Base-by-base conservation (phyloP, 64 coral and sea anemone genomes). In the Montipora cactus region DNA sequence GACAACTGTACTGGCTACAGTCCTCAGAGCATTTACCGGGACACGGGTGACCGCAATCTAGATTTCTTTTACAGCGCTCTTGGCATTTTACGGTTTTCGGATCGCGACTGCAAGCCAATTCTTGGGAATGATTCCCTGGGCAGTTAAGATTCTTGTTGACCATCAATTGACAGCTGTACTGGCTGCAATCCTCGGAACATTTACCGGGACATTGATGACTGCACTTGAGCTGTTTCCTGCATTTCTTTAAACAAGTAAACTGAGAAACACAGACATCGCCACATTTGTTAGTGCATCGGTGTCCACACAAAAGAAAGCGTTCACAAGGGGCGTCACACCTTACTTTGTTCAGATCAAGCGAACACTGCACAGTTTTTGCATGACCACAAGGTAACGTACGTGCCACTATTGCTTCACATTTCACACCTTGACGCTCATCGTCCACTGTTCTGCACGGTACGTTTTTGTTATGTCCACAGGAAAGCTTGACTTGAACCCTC, bases 11-110 rank as follows among this genome's bases (percentile, higher is more conserved):
- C 3, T 67, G 25, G 44, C 18, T 3, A 59, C 80, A 83, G 0
- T 10, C 8, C 21, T 90, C 58, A 51, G 67, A 69, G 69, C 88
- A 90, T 62, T 77, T 55, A 3, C 88, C 89, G 13, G 91, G 80
- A 76, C 88, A 90, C n/a, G 1, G 25, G 19, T 90, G 88, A 50
- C 88, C 88, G 37, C 88, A 90, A 79, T 49, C 59, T 15, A 90
- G 22, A 16, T 18, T 80, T 5, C 49, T 79, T 8, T n/a, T 48
- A 51, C 94, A 95, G 3, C 67, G 81, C 6, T 89, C 37, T 57
- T 51, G 49, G 19, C 94, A 92, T 19, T 53, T 44, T 51, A 66
- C 45, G 49, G 16, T 49, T 14, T 16, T 53, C 10, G 75, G 67
- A 19, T 89, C 67, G 46, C 55, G 47, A 45, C 13, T 49, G 44